A percentile compares a stretch with the other conserved stretches of the same genome.
Evolutionary conservation across 2,113 vertebrate species (phyloP).

Genomic region (Corythoichthys haematopterus): DNA sequence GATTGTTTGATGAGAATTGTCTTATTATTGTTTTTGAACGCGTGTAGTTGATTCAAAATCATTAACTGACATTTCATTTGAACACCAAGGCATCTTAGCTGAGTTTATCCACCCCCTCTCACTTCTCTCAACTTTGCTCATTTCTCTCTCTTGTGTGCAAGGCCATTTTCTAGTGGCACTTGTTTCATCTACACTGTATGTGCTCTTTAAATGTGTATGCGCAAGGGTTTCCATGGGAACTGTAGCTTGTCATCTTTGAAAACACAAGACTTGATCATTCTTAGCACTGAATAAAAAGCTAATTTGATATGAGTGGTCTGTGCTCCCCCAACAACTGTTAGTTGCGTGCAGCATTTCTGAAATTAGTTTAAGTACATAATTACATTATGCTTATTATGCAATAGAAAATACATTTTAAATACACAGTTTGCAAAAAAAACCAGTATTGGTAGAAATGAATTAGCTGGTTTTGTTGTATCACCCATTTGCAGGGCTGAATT

Average conservation of each 20-base stretch:
- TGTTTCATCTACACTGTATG: slow-evolving; percentile 17
- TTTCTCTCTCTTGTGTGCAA: slow-evolving; percentile 5
- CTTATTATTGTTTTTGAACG: slow-evolving; percentile 2
- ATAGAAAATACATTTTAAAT: not conserved
- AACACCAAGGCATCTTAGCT: not conserved
- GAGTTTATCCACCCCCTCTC: not conserved
- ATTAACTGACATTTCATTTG: slow-evolving; percentile 5
- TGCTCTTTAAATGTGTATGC: slow-evolving; percentile 15
- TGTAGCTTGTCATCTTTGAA: slow-evolving; percentile 38
- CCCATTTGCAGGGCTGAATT: not conserved
- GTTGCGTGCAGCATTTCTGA: slow-evolving; percentile 19
- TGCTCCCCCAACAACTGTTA: slow-evolving; percentile 31
- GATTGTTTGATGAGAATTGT: not conserved
- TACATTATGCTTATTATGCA: not conserved
- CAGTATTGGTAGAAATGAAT: too few relatives aligned
- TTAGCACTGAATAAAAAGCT: slow-evolving; percentile 14
- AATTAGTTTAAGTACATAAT: not conserved
- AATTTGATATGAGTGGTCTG: slow-evolving; percentile 30
- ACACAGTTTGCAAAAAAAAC: not conserved
- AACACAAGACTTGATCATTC: slow-evolving; percentile 30
- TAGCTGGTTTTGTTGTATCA: not conserved
- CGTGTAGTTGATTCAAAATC: not conserved
- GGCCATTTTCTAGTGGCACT: slow-evolving; percentile 12
- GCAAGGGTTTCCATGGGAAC: slow-evolving; percentile 60
- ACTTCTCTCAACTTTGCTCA: not conserved